phyloP scores from a whole-genome alignment of 2,888 invertebrate genomes.

The Strigamia transsilvanica region DNA sequence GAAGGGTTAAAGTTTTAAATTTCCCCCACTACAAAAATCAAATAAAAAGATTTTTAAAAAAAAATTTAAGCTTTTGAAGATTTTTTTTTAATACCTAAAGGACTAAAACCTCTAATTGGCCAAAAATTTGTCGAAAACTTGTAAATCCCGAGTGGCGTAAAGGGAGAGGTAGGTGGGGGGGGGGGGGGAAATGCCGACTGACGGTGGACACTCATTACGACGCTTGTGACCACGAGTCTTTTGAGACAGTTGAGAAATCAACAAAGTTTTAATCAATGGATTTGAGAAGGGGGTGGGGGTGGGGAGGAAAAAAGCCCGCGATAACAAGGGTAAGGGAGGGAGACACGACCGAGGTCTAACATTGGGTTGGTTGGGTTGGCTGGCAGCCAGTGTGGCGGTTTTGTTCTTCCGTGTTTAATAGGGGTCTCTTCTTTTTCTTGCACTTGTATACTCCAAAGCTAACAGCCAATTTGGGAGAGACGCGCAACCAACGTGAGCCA shows the following conservation, averaged over 20 bases:
- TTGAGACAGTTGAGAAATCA: conserved; percentile 44
- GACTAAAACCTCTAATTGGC: conserved; percentile 53
- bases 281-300: conserved; percentile 23
- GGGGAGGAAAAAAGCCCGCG: conserved; percentile 37
- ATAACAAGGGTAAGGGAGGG: conserved; percentile 53
- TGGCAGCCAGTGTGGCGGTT: conserved; percentile 28
- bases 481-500: conserved; percentile 19
- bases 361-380: conserved; percentile 26
- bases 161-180: neutral
- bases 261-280: conserved; percentile 53
- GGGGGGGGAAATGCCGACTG: neutral
- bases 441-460: conserved; percentile 35
- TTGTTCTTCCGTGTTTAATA: conserved; percentile 52
- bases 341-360: neutral
- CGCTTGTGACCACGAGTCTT: conserved; percentile 1
- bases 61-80: neutral
- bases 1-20: conserved; percentile 13
- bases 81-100: neutral
- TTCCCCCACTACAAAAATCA: neutral
- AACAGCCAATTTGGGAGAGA: conserved; percentile 54
- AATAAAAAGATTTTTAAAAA: neutral
- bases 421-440: conserved; percentile 5
- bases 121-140: conserved; percentile 53
- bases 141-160: conserved; percentile 49
- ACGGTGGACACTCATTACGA: conserved; percentile 48